These are phyloP conservation scores for Volucella zonaria DNA, from an alignment of 2,888 invertebrate species.

Conservation along the genomic window DNA sequence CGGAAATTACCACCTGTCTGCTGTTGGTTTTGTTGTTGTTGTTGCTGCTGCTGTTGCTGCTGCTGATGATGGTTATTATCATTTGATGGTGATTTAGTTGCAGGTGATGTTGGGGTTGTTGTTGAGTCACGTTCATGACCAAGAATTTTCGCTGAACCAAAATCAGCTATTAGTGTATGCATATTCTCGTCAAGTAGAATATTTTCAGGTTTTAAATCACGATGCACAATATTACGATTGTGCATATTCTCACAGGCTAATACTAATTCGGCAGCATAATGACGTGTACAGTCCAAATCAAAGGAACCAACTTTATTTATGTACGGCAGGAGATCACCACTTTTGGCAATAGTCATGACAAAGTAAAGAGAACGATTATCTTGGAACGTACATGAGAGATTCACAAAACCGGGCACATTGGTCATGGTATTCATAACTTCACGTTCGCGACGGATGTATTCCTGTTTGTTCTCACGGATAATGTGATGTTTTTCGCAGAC, in stretches of 20 bases:
- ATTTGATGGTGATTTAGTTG: conserved; percentile 44
- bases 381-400: conserved; percentile 98
- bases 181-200: conserved; percentile 96
- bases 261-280: conserved; percentile 97
- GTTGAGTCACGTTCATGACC: conserved; percentile 76
- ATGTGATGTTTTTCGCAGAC: conserved; percentile 98
- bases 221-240: conserved; percentile 93
- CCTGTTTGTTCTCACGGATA: conserved; percentile 94
- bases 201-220: conserved; percentile 98
- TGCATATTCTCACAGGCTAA: conserved; percentile 96
- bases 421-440: conserved; percentile 94
- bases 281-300: conserved; percentile 93
- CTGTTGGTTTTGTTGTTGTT: conserved; percentile 65
- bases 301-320: conserved; percentile 95
- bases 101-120: conserved; percentile 29
- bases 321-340: conserved; percentile 96
- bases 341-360: conserved; percentile 96
- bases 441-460: conserved; percentile 96
- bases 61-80: conserved; percentile 37
- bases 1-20: conserved; percentile 79
- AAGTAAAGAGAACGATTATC: conserved; percentile 96
- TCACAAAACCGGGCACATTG: conserved; percentile 94
- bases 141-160: conserved; percentile 96
- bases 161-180: conserved; percentile 98
- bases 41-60: conserved; percentile 25